Base-by-base conservation (phyloP, 2,113 vertebrate species). In the Rhipidura dahli region DNA sequence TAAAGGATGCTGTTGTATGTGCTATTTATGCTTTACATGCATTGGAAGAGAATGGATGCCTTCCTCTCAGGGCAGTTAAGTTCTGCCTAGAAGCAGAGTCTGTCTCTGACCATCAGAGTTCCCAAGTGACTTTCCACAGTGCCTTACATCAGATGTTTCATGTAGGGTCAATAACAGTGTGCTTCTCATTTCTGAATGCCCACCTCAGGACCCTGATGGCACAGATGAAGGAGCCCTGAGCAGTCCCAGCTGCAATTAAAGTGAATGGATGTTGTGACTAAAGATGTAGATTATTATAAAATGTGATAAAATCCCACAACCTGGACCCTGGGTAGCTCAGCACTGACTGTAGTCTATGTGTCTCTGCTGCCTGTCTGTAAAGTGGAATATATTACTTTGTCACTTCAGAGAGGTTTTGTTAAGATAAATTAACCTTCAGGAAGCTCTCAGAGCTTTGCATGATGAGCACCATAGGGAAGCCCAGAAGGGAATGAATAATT, bases 351-450 rank as follows among this genome's bases (percentile, higher is more conserved):
- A 75, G 59, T 13, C 71, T 75, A 3, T 68, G 31, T 59, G 60
- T 11, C 15, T 66, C 27, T 63, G 57, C 42, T 79, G 39, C 50
- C 42, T 82, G 28, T 90, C 57, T 78, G 47, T 75, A 83, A 93
- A 85, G 40, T 20, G 22, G 39, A 57, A 84, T 89, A 70, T 63
- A 88, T 83, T 66, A 90, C 76, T 28, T 31, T 83, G 71, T 90
- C 56, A 75, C 68, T 86, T 78, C 0, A 0, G 37, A 83, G 44
- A 69, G 31, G 14, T 64, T 85, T 93, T 92, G 22, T 83, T 83
- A 63, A 93, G 68, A 93, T 49, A 93, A 86, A 94, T 93, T 81
- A 87, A 88, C 49, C 31, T 90, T 80, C 69, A 54, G 9, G 51
- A 96, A 68, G 31, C 68, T 86, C 79, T 76, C 31, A 72, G 61